Base-by-base conservation (phyloP, 2,888 invertebrate species). In the Cylloceria caligata region DNA sequence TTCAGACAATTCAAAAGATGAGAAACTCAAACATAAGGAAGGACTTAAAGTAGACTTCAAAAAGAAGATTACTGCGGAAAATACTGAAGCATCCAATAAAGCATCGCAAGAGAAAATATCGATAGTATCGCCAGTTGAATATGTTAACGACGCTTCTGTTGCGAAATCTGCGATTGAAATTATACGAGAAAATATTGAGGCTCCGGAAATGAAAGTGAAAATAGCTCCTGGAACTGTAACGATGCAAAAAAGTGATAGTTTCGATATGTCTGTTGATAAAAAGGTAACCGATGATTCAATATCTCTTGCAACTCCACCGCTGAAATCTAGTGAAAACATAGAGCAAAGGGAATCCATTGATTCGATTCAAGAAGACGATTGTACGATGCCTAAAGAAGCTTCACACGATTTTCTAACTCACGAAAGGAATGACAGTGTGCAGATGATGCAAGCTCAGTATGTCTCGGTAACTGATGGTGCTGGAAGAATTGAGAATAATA, bases 341-440 rank as follows among this genome's bases (percentile, higher is more conserved):
- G 36, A 55, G 6, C 13, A 36, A 62, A 11, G 19, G 16, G 16
- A 79, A 34, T 11, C 34, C 64, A 2, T 21, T 7, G 76, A 72
- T 3, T 2, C 47, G 7, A 45, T 62, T 27, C 30, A 49, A 11
- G 27, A 72, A n/a, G 13, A 47, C 9, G 47, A 42, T 27, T 11
- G 52, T 13, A 64, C 19, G 30, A 55, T 79, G 19, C 42, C 80
- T 7, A 55, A 73, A 30, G 49, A 73, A 21, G 39, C 27, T 47
- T 24, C 68, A 5, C 16, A 73, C 0, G 72, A 80, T 30, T 80
- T 83, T 9, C 4, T 80, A 2, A 52, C 4, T 55, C 72, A 65
- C 19, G 80, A 80, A 72, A 57, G 39, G 11, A 72, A 62, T 64
- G 82, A 82, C 30, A 80, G 68, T 64, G 30, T 7, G 16, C 21